Conservation (phyloP, 2,113 vertebrate species). For the Datnioides undecimradiatus region DNA sequence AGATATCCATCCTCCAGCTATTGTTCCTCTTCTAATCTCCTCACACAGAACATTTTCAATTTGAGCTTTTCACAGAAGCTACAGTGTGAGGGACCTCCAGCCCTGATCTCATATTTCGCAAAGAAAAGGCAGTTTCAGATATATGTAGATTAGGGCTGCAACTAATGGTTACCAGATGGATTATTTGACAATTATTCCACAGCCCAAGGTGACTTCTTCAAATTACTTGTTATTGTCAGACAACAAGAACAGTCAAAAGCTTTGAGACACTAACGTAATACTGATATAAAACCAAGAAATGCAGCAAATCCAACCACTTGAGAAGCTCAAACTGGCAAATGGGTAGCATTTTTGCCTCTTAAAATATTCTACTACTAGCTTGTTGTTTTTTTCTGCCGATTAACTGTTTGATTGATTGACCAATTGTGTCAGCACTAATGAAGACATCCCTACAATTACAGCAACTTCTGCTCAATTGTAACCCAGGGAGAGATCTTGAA, state of each 20-base stretch:
- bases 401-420: neutral
- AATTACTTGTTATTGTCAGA: neutral
- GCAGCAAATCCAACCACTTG: neutral
- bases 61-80: constrained; percentile 33
- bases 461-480: neutral
- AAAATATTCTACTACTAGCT: neutral
- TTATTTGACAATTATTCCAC: neutral
- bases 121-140: constrained; percentile 24
- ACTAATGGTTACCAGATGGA: neutral
- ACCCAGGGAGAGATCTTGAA: neutral
- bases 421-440: neutral
- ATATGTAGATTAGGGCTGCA: neutral
- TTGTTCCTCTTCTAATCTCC: constrained; percentile 54
- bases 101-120: constrained; percentile 23
- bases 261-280: neutral
- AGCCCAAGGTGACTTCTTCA: constrained; percentile 10
- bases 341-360: neutral
- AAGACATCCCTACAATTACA: neutral
- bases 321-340: neutral
- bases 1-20: constrained; percentile 61
- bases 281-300: neutral
- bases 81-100: constrained; percentile 32
- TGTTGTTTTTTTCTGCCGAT: neutral
- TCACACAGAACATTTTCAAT: constrained; percentile 54
- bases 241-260: neutral